These are phyloP conservation scores for Hestina assimilis DNA, from an alignment of 1,140 invertebrate species.

Conservation along the genomic window DNA sequence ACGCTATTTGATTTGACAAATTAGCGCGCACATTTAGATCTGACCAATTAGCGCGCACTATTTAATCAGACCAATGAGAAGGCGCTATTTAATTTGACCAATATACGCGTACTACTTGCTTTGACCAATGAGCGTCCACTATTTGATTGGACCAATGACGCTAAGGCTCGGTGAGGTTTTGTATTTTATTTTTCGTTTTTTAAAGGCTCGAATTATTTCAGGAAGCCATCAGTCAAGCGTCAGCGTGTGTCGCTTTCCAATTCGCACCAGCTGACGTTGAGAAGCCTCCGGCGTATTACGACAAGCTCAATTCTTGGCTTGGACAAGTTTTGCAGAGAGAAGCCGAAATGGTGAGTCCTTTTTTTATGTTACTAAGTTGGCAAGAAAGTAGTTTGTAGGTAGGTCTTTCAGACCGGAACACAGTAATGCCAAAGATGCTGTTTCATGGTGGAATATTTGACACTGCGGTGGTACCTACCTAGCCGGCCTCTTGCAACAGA, in stretches of 20 bases:
- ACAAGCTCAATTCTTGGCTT: constrained; percentile 96
- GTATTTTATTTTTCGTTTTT: constrained; percentile 28
- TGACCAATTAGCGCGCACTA: too few relatives aligned
- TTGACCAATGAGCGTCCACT: too few relatives aligned
- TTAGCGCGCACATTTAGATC: too few relatives aligned
- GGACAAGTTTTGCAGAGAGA: constrained; percentile 96
- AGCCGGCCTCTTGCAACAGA: too few relatives aligned
- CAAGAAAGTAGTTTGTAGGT: not conserved
- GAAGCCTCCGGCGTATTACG: constrained; percentile 88
- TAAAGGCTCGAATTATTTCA: constrained; percentile 64
- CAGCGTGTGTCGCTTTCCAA: constrained; percentile 92
- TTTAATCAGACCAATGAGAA: too few relatives aligned
- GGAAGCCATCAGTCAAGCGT: constrained; percentile 88
- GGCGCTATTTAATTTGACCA: not conserved
- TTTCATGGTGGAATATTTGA: too few relatives aligned
- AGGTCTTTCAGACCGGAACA: too few relatives aligned
- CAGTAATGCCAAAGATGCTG: too few relatives aligned
- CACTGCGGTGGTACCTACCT: too few relatives aligned
- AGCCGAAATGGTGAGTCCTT: constrained; percentile 79
- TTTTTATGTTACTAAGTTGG: not conserved
- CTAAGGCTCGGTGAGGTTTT: too few relatives aligned
- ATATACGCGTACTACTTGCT: not conserved
- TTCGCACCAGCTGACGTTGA: constrained; percentile 84
- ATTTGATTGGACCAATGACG: too few relatives aligned
- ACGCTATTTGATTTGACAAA: too few relatives aligned